Conservation (phyloP, 2,888 invertebrate species). For the Junonia oenone region DNA sequence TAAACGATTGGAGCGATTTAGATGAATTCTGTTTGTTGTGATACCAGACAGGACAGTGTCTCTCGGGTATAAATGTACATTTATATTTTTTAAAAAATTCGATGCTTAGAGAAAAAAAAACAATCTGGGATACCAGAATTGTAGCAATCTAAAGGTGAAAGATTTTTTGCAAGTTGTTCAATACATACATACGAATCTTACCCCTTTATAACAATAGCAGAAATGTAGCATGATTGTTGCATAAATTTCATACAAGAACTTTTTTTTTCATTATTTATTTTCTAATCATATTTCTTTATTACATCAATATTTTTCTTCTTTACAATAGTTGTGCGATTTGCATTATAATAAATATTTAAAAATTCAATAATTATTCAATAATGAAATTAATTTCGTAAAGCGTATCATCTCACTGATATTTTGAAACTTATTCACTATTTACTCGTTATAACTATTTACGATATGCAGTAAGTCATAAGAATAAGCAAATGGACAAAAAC, state of each 20-base stretch:
- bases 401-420: conserved; percentile 35
- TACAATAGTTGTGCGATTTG: conserved; percentile 32
- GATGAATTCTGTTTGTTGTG: too few relatives aligned
- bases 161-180: too few relatives aligned
- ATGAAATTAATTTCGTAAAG: conserved; percentile 31
- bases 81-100: too few relatives aligned
- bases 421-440: conserved; percentile 19
- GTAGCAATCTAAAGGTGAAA: too few relatives aligned
- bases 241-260: not conserved
- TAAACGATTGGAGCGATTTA: too few relatives aligned
- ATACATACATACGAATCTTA: too few relatives aligned
- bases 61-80: too few relatives aligned
- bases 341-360: conserved; percentile 20
- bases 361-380: conserved; percentile 13
- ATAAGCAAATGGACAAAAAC: conserved; percentile 22
- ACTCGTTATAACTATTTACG: conserved; percentile 21
- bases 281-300: conserved; percentile 5
- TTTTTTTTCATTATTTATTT: conserved; percentile 11
- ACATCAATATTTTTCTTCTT: conserved; percentile 16
- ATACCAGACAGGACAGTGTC: too few relatives aligned
- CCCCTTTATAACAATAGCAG: too few relatives aligned
- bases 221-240: too few relatives aligned
- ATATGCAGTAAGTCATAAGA: conserved; percentile 29
- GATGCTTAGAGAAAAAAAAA: too few relatives aligned
- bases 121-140: too few relatives aligned